Base-by-base conservation (phyloP, 2,113 vertebrate species). In the Ptilonorhynchus violaceus region DNA sequence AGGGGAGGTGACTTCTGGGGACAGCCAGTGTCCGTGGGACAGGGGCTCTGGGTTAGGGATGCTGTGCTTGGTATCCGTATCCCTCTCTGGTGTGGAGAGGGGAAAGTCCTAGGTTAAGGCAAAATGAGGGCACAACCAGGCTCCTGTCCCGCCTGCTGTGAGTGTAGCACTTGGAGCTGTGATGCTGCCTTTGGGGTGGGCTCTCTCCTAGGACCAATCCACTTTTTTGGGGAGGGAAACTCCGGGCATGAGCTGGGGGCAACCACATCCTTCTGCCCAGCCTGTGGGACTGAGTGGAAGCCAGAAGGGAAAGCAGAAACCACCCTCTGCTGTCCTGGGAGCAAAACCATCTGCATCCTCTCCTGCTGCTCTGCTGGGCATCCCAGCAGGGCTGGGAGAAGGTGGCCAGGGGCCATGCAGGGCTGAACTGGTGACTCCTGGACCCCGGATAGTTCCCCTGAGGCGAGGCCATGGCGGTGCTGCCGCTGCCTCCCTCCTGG, bases 161-260 rank as follows among this genome's bases (percentile, higher is more conserved):
- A 39, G 15, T 0, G 2, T 1, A 21, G 33, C 5, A 1, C 16
- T 27, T 3, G 1, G 31, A 63, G 56, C 68, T 44, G 49, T 15
- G 27, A 50, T 9, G 19, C 28, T 49, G 73, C 9, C 25, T 74
- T 55, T 0, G 2, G 44, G 19, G 4, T 62, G 41, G 9, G 11
- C 55, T 28, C 44, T 76, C 37, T 87, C 35, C 83, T 19, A 37
- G 27, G 24, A 76, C 9, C 4, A 49, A 31, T 35, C 2, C 5
- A 1, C 12, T 33, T 7, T 60, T 49, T 28, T 1, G 42, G 42
- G 42, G 0, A 6, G 23, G 12, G 4, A n/a, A 68, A 41, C 16
- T 33, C 21, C 33, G 58, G 17, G 24, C 22, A 22, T 9, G 9
- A 73, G 15, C 21, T 72, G 42, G 15, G 13, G 11, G 4, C 60